Evolutionary conservation across 2,888 invertebrate species (phyloP).

Genomic region (Molanna angustata): DNA sequence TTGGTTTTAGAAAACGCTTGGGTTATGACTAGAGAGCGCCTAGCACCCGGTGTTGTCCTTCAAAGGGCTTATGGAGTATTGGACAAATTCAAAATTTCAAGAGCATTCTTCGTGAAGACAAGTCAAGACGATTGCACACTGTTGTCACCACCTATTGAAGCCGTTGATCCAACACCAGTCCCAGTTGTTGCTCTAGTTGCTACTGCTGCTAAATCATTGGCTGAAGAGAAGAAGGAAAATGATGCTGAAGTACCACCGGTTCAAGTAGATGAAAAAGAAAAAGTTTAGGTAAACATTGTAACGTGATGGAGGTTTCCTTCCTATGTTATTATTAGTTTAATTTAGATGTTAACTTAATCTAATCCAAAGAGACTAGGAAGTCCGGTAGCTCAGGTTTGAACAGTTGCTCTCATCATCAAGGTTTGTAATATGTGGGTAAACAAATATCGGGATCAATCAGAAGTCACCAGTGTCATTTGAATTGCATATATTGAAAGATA

Average conservation of each 20-base stretch:
- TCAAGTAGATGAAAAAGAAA: slow-evolving; percentile 5
- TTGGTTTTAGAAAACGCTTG: slow-evolving; percentile 70
- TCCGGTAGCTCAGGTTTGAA: too few relatives aligned
- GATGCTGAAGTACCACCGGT: background rate
- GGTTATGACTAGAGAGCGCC: slow-evolving; percentile 69
- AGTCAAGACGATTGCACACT: slow-evolving; percentile 72
- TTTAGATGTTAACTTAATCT: background rate
- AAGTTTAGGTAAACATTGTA: slow-evolving; percentile 1
- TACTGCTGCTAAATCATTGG: background rate
- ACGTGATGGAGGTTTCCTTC: too few relatives aligned
- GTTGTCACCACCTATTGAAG: slow-evolving; percentile 48
- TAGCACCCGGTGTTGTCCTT: slow-evolving; percentile 59
- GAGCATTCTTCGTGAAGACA: slow-evolving; percentile 74
- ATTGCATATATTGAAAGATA: too few relatives aligned
- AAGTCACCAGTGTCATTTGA: too few relatives aligned
- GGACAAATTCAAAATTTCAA: slow-evolving; percentile 70
- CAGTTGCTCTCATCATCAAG: too few relatives aligned
- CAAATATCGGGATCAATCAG: too few relatives aligned
- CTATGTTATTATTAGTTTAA: too few relatives aligned
- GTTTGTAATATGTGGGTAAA: too few relatives aligned
- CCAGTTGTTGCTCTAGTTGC: slow-evolving; percentile 7
- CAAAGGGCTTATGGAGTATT: slow-evolving; percentile 70
- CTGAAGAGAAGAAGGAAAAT: background rate
- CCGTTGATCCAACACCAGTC: slow-evolving; percentile 32
- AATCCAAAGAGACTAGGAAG: too few relatives aligned